Base-by-base conservation (phyloP, 2,888 invertebrate genomes). In the Cantharis rufa region DNA sequence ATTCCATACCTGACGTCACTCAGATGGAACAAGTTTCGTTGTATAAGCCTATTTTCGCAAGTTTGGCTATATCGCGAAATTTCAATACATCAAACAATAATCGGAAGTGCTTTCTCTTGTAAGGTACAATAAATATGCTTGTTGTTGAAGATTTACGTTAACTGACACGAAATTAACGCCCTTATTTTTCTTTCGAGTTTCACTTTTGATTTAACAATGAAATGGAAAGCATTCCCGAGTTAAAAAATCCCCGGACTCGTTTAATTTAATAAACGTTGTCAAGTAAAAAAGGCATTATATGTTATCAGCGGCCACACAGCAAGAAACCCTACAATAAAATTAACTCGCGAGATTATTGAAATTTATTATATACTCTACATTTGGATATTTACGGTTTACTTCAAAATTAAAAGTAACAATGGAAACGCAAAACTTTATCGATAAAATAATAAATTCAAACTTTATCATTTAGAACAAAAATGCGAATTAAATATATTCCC, bases 91-190 rank as follows among this genome's bases (percentile, higher is more conserved):
- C 28, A 64, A 74, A 70, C 66, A 74, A 70, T 70, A 74, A 69
- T 74, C 64, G 74, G 63, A 74, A 74, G 74, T 74, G 74, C 74
- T 74, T 74, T 74, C 69, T 70, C 74, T 62, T 74, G 74, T 74
- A 63, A 70, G 69, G 15, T 74, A 48, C 64, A 74, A 74, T 61
- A 74, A 66, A 18, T 48, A 48, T 48, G 48, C n/a, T n/a, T 48
- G 48, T 48, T 48, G 48, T 48, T 48, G 48, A 48, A 48, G n/a
- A 48, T 48, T 32, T 13, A 13, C 32, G 32, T 32, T 32, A 32
- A 32, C 32, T 32, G 27, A 32, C 32, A 32, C 4, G 13, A 32
- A 48, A 48, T 48, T 48, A 48, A 48, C 48, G 48, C 48, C 48
- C 48, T 48, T 48, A 48, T 48, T 48, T n/a, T 48, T 48, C 48